phyloP scores from a whole-genome alignment of 1,140 invertebrate species.

The Stegodyphus dumicola region DNA sequence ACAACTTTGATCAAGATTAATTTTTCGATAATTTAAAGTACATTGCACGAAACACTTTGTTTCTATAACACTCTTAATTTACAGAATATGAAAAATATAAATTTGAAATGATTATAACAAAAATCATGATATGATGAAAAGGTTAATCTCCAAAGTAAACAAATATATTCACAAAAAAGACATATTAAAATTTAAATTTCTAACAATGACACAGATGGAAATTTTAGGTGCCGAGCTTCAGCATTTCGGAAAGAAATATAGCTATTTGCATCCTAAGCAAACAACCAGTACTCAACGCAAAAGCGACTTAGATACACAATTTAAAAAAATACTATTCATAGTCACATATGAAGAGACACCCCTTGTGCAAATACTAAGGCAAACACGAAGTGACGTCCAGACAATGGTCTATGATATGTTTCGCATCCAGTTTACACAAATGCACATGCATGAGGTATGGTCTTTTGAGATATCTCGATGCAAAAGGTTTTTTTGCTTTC shows the following conservation, averaged over 20 bases:
- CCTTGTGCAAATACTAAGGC: conserved; percentile 58
- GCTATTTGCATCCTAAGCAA: conserved; percentile 11
- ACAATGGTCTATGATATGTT: conserved; percentile 57
- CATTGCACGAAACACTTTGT: background rate
- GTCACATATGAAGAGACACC: conserved; percentile 38
- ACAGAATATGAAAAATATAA: conserved; percentile 1
- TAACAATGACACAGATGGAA: background rate
- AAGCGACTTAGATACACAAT: conserved; percentile 11
- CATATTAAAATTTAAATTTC: background rate
- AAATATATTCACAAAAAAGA: background rate
- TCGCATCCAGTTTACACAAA: conserved; percentile 2
- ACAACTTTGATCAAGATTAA: background rate
- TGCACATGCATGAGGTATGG: background rate
- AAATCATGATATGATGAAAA: background rate
- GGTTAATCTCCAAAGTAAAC: background rate
- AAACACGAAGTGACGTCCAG: conserved; percentile 51
- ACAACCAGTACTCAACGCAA: conserved; percentile 25
- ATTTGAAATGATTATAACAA: background rate
- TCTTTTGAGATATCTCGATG: background rate
- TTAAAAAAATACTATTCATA: conserved; percentile 58
- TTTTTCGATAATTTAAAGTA: background rate
- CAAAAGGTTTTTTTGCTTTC: background rate
- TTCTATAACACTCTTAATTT: conserved; percentile 20
- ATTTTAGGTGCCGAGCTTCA: background rate
- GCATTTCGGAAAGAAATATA: background rate